These are phyloP conservation scores for Hypercompe scribonia DNA, from an alignment of 2,888 invertebrate species.

Conservation along the genomic window DNA sequence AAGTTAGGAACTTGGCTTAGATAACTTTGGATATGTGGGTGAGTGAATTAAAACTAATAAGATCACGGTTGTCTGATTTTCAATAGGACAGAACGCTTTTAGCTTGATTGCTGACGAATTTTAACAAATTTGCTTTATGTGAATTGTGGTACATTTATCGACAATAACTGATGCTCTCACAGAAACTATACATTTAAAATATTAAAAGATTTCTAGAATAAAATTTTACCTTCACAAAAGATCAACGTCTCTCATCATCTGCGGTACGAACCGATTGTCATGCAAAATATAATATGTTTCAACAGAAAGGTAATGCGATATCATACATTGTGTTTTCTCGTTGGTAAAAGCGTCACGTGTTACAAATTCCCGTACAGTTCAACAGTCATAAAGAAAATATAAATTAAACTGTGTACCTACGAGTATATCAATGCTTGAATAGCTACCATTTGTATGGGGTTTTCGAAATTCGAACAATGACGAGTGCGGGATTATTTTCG, in stretches of 20 bases:
- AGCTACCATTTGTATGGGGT: conserved; percentile 36
- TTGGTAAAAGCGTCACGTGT: conserved; percentile 35
- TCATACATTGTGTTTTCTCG: conserved; percentile 28
- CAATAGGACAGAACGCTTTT: neutral
- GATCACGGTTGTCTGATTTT: conserved; percentile 3
- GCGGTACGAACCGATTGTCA: conserved; percentile 34
- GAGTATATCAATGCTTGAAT: conserved; percentile 38
- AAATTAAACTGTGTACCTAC: conserved; percentile 43
- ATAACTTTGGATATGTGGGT: conserved; percentile 5
- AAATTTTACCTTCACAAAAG: conserved; percentile 19
- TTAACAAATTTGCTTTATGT: neutral
- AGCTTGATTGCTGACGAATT: neutral
- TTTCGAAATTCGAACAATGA: conserved; percentile 41
- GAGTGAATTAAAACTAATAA: conserved; percentile 9
- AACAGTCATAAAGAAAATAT: conserved; percentile 34
- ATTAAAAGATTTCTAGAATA: neutral
- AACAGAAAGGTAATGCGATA: conserved; percentile 31
- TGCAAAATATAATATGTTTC: conserved; percentile 35
- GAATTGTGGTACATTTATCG: neutral
- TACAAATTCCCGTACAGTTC: conserved; percentile 43
- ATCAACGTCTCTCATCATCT: conserved; percentile 29
- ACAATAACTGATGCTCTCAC: neutral
- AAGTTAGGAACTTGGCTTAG: conserved; percentile 8
- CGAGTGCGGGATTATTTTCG: conserved; percentile 48
- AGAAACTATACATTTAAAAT: neutral